Evolutionary conservation across 2,113 vertebrate genomes (phyloP).

Genomic region (Jaculus jaculus): DNA sequence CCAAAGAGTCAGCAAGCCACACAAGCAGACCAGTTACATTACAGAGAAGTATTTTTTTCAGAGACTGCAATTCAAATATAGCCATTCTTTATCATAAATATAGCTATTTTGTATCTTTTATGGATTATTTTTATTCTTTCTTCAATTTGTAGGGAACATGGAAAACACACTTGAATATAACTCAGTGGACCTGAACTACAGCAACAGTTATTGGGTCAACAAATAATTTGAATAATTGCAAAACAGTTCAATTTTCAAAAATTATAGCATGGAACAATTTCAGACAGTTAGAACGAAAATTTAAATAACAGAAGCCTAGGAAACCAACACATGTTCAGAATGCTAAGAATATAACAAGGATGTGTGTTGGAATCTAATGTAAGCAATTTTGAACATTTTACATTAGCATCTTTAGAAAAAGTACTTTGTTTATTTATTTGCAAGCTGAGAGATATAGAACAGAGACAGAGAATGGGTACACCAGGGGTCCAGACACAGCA

Average conservation of each 20-base stretch:
- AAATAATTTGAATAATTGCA: background rate
- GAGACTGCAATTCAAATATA: background rate
- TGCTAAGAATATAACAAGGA: background rate
- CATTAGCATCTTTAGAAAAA: background rate
- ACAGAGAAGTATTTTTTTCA: background rate
- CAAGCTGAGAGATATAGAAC: too few relatives aligned
- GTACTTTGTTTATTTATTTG: too few relatives aligned
- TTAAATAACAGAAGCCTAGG: background rate
- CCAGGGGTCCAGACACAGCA: too few relatives aligned
- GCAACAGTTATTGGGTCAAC: background rate
- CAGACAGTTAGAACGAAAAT: background rate
- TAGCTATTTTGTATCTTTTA: background rate
- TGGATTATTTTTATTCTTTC: conserved; percentile 3
- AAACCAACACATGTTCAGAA: background rate
- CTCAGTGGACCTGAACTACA: background rate
- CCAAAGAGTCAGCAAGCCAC: background rate
- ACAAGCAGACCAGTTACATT: conserved; percentile 12
- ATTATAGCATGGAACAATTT: background rate
- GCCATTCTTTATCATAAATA: background rate
- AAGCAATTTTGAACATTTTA: background rate
- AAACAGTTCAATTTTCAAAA: conserved; percentile 22
- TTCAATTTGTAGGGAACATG: background rate
- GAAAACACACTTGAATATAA: background rate
- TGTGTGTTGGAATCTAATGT: background rate
- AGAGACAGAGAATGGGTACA: too few relatives aligned